phyloP scores from a whole-genome alignment of 2,797 vertebrate species.

The Chanos chanos region DNA sequence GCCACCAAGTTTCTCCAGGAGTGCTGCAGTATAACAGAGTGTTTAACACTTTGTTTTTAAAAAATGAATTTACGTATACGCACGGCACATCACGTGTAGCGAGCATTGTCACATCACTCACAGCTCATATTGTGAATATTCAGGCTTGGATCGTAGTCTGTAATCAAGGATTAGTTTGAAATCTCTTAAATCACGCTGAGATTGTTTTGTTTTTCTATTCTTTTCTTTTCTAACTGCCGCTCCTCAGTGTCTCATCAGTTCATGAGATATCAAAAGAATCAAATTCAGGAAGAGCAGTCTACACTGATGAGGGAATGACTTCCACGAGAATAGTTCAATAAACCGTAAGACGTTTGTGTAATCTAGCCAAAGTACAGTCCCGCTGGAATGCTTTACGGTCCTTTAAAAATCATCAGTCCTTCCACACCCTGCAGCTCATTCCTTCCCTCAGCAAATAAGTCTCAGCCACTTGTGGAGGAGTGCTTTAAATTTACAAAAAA shows the following conservation, averaged over 20 bases:
- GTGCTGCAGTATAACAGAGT: too few relatives aligned
- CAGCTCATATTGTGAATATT: too few relatives aligned
- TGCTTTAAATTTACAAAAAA: too few relatives aligned
- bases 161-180: too few relatives aligned
- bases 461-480: constrained; percentile 54
- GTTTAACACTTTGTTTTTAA: too few relatives aligned
- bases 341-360: constrained; percentile 71
- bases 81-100: too few relatives aligned
- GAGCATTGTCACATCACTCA: too few relatives aligned
- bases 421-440: constrained; percentile 54
- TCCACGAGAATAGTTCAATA: constrained; percentile 63
- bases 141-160: too few relatives aligned
- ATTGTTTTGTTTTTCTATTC: too few relatives aligned
- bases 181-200: too few relatives aligned
- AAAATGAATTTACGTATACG: too few relatives aligned
- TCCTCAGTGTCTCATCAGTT: constrained; percentile 39
- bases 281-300: constrained; percentile 57
- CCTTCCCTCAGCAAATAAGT: constrained; percentile 44
- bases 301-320: constrained; percentile 65
- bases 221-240: constrained; percentile 47
- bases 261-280: constrained; percentile 59
- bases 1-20: too few relatives aligned
- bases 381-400: constrained; percentile 68
- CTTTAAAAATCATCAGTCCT: constrained; percentile 68
- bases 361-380: constrained; percentile 57